Conservation (phyloP, 35 echinoderm and acorn worm genomes). For the Ptychodera flava region DNA sequence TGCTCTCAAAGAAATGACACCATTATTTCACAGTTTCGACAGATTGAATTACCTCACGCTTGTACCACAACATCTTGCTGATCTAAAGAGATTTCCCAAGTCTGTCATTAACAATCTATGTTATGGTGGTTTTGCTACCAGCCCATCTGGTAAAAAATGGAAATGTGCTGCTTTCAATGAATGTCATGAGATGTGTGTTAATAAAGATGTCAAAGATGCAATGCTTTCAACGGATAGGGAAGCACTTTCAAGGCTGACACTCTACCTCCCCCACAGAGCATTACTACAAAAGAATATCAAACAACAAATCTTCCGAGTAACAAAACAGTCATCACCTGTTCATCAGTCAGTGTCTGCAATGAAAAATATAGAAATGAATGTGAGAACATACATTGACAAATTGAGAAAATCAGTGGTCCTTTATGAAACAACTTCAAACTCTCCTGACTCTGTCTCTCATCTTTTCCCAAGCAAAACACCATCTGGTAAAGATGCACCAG, state of each 20-base stretch:
- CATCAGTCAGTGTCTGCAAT: no score
- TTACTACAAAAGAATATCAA: no score
- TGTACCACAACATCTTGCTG: conserved; percentile 32
- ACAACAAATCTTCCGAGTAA: no score
- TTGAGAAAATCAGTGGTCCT: no score
- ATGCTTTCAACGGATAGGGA: conserved; percentile 30
- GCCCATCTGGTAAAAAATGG: conserved; percentile 27
- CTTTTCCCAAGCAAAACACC: conserved; percentile 7
- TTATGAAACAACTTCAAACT: no score
- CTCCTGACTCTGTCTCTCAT: conserved; percentile 7
- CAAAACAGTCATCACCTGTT: conserved; percentile 34
- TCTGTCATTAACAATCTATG: conserved; percentile 7
- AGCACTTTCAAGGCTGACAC: conserved; percentile 24
- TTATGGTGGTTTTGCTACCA: conserved; percentile 38
- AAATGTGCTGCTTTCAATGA: conserved; percentile 47
- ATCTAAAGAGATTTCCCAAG: conserved; percentile 29
- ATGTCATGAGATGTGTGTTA: conserved; percentile 68
- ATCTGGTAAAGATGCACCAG: no score
- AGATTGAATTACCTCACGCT: conserved; percentile 28
- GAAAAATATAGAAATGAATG: no score
- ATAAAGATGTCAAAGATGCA: no score
- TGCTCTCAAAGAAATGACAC: conserved; percentile 12
- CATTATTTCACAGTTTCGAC: conserved; percentile 51
- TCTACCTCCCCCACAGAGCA: conserved; percentile 41
- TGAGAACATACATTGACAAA: no score